Evolutionary conservation across 2,888 invertebrate species (phyloP), one percentile per base, ranked within the genome.

Genomic region (Andrena praecox): DNA sequence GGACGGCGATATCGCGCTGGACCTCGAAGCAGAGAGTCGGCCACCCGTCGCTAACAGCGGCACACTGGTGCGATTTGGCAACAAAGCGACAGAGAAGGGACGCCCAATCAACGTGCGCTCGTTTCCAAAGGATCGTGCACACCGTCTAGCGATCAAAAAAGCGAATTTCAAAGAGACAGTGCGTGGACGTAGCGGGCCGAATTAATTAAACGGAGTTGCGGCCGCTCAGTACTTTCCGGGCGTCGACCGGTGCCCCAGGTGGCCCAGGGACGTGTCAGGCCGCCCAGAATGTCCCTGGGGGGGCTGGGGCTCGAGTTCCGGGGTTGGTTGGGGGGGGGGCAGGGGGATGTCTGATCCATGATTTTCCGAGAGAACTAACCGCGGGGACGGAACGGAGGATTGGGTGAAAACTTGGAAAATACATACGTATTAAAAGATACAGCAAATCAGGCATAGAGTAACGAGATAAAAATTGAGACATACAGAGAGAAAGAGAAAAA

Each of bases 61-160:
- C 70, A 86, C 60, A 86, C 73, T 89, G 89, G 56, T 90, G 92
- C 91, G 88, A 89, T 90, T 24, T 90, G 89, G 91, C 91, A 89
- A 89, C 86, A 91, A 93, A 93, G 93, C 93, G 91, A 93, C 91
- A 93, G 91, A 93, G 92, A 93, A 93, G 93, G 93, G 93, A 94
- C 93, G 93, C 93, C 93, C 92, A 94, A 91, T 93, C 90, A 80
- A 93, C 93, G 93, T 93, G 93, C 93, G 91, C 91, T 89, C 84
- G 89, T 90, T 90, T 90, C 77, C 80, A 83, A 89, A 91, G 85
- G 89, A 90, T 85, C 89, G 89, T 86, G 87, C 89, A 90, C 90
- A 89, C 90, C 90, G 92, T 93, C 93, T 91, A 94, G 92, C 93
- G 93, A 93, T 92, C 82, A 91, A 90, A 91, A 90, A 91, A 91